Evolutionary conservation across 2,797 vertebrate species (phyloP).

Genomic region (Chaetodon trifasciatus): DNA sequence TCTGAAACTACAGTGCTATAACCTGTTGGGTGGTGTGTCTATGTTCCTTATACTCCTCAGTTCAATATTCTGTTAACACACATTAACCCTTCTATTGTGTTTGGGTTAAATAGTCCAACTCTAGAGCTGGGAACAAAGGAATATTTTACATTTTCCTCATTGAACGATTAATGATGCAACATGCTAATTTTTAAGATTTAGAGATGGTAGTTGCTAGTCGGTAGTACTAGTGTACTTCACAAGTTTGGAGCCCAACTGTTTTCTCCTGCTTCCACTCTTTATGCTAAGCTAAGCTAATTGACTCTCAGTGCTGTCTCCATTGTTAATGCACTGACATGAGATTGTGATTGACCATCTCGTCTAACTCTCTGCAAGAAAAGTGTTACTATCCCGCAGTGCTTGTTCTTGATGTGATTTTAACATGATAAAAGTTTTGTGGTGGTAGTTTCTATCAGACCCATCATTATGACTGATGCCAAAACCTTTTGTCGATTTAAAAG

Average conservation of each 20-base stretch:
- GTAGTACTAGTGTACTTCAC: background rate
- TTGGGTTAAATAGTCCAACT: no score
- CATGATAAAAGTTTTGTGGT: background rate
- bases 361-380: background rate
- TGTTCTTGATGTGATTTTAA: conserved; percentile 1
- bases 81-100: no score
- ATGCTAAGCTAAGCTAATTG: background rate
- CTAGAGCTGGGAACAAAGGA: no score
- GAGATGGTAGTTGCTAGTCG: background rate
- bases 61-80: no score
- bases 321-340: background rate
- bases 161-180: background rate
- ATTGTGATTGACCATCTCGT: background rate
- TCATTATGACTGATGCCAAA: background rate
- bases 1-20: background rate
- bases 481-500: background rate
- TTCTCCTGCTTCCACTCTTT: background rate
- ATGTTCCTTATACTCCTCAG: no score
- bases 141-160: background rate
- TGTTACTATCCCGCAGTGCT: background rate
- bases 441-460: background rate
- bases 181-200: background rate
- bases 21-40: background rate
- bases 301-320: background rate
- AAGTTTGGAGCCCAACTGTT: background rate